Conservation (phyloP, 2,797 vertebrate genomes). For the Epinephelus awoara region DNA sequence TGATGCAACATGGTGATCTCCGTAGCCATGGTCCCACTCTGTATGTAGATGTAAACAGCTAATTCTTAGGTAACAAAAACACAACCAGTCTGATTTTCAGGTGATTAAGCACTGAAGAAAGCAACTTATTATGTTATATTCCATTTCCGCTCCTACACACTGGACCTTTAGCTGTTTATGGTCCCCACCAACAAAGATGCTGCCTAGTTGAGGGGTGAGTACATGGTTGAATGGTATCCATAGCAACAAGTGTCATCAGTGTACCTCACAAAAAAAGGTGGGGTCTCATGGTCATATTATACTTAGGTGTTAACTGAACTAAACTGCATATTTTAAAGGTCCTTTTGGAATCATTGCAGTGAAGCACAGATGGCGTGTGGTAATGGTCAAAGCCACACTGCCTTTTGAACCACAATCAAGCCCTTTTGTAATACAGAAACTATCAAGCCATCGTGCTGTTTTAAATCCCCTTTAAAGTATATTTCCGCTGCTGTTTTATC, state of each 20-base stretch:
- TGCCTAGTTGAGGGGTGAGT: neutral
- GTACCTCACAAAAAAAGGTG: neutral
- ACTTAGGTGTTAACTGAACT: neutral
- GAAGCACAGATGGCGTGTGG: neutral
- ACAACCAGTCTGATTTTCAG: too few relatives aligned
- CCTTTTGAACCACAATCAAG: constrained; percentile 4
- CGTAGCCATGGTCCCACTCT: too few relatives aligned
- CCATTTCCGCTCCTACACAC: too few relatives aligned
- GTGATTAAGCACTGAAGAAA: too few relatives aligned
- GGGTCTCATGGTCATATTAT: constrained; percentile 1
- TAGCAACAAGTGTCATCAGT: too few relatives aligned
- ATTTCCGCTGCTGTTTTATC: neutral
- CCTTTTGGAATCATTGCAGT: neutral
- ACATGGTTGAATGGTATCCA: neutral
- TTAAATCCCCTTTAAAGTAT: constrained; percentile 13
- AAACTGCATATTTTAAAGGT: neutral
- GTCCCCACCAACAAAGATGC: too few relatives aligned
- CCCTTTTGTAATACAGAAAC: neutral
- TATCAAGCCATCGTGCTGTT: neutral
- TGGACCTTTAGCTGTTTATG: too few relatives aligned
- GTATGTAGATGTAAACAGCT: too few relatives aligned
- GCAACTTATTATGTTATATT: too few relatives aligned
- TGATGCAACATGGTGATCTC: too few relatives aligned
- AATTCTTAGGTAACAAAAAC: too few relatives aligned
- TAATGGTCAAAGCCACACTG: neutral